Percentiles rank a stretch among this genome's conserved stretches.
Conservation (phyloP, 2,797 vertebrate genomes). For the Sardinella longiceps region DNA sequence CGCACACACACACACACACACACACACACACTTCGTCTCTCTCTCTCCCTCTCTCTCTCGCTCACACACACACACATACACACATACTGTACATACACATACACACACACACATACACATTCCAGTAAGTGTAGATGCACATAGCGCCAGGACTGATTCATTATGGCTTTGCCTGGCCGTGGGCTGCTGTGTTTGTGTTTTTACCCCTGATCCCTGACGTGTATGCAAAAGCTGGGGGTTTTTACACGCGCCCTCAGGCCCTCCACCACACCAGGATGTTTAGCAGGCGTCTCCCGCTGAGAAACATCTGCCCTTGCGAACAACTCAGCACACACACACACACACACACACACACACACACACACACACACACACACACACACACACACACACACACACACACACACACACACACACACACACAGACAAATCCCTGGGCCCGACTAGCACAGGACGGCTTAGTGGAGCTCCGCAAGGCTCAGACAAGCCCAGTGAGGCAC, state of each 20-base stretch:
- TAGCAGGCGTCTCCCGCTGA: conserved; percentile 43
- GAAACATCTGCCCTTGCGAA: conserved; percentile 46
- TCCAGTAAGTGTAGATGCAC: background rate
- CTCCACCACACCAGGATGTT: conserved; percentile 35
- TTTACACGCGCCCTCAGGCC: conserved; percentile 15
- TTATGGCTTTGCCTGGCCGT: background rate
- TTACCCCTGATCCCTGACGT: background rate
- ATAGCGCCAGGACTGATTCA: background rate
- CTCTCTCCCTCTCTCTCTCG: too few relatives aligned
- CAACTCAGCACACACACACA: background rate
- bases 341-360: too few relatives aligned
- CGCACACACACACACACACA: too few relatives aligned
- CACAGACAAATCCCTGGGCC: background rate
- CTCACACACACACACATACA: too few relatives aligned
- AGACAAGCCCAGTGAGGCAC: background rate
- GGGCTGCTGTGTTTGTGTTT: background rate
- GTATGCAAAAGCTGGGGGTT: conserved; percentile 26
- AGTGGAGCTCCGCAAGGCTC: background rate
- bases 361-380: too few relatives aligned
- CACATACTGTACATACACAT: too few relatives aligned
- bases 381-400: too few relatives aligned
- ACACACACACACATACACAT: background rate
- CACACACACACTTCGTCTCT: too few relatives aligned
- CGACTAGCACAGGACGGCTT: background rate
- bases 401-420: too few relatives aligned